Evolutionary conservation across 2,888 invertebrate genomes (phyloP).

Genomic region (Xanthia togata): DNA sequence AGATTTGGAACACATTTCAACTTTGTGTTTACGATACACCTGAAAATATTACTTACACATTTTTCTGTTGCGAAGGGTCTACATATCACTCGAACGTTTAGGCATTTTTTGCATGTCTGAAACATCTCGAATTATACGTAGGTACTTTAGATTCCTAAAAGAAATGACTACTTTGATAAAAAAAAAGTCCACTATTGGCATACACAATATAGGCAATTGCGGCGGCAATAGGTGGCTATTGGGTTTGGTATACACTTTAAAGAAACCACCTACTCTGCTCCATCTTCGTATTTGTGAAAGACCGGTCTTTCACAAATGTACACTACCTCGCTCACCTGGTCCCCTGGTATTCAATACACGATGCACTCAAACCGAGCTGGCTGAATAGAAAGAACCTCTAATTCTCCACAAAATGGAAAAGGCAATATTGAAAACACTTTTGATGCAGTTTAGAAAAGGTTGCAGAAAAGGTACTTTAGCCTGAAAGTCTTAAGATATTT

Average conservation of each 20-base stretch:
- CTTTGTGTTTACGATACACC: constrained; percentile 3
- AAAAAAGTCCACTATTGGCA: not conserved
- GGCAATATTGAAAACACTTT: constrained; percentile 47
- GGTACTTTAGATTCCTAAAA: not conserved
- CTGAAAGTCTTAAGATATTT: constrained; percentile 12
- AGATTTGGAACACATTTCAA: constrained; percentile 21
- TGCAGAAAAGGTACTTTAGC: not conserved
- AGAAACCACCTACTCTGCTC: not conserved
- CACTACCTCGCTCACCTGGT: constrained; percentile 16
- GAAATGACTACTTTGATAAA: not conserved
- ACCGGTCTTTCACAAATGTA: constrained; percentile 19
- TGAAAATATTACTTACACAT: constrained; percentile 2
- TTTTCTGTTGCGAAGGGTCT: not conserved
- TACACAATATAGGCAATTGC: too few relatives aligned
- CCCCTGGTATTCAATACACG: constrained; percentile 47
- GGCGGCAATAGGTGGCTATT: too few relatives aligned
- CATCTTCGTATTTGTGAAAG: constrained; percentile 1
- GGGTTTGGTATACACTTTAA: not conserved
- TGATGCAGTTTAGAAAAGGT: constrained; percentile 6
- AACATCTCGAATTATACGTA: not conserved
- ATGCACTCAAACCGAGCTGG: constrained; percentile 41
- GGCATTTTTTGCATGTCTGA: not conserved
- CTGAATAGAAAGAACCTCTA: constrained; percentile 48
- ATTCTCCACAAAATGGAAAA: constrained; percentile 46
- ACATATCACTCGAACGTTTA: not conserved